Evolutionary conservation across 2,888 invertebrate species (phyloP).

Genomic region (Eupithecia pulchellata): DNA sequence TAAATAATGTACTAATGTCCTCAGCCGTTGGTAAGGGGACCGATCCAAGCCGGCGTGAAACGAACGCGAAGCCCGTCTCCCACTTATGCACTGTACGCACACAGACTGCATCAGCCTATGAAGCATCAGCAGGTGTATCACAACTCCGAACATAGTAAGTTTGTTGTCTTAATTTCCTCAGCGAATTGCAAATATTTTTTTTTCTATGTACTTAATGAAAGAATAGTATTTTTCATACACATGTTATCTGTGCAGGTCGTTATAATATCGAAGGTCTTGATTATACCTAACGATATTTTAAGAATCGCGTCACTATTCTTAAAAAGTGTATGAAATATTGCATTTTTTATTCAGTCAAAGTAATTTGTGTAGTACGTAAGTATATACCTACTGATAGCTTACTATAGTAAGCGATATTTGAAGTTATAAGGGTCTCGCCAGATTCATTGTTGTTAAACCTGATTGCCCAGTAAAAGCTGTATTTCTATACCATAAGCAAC

Average conservation of each 20-base stretch:
- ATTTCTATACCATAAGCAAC: not conserved
- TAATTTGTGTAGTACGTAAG: too few species aligned
- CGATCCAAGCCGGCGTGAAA: conserved; percentile 77
- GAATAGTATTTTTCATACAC: too few species aligned
- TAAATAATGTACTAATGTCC: conserved; percentile 41
- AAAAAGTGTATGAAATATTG: too few species aligned
- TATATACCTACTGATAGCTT: too few species aligned
- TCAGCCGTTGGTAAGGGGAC: conserved; percentile 76
- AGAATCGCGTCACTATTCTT: too few species aligned
- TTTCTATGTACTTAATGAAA: too few species aligned
- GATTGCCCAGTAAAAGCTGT: not conserved
- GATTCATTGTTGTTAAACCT: not conserved
- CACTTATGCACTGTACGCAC: conserved; percentile 77
- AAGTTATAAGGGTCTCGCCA: not conserved
- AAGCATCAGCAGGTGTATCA: conserved; percentile 80
- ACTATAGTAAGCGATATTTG: not conserved
- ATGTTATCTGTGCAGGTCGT: too few species aligned
- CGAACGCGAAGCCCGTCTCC: conserved; percentile 86
- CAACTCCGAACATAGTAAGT: conserved; percentile 86
- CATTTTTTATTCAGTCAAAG: too few species aligned
- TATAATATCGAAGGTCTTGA: too few species aligned
- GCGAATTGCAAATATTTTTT: too few species aligned
- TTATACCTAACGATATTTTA: too few species aligned
- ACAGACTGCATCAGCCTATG: conserved; percentile 76
- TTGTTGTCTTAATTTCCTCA: not conserved